phyloP scores from a whole-genome alignment of 35 echinoderm and acorn worm species.

The Anneissia japonica region DNA sequence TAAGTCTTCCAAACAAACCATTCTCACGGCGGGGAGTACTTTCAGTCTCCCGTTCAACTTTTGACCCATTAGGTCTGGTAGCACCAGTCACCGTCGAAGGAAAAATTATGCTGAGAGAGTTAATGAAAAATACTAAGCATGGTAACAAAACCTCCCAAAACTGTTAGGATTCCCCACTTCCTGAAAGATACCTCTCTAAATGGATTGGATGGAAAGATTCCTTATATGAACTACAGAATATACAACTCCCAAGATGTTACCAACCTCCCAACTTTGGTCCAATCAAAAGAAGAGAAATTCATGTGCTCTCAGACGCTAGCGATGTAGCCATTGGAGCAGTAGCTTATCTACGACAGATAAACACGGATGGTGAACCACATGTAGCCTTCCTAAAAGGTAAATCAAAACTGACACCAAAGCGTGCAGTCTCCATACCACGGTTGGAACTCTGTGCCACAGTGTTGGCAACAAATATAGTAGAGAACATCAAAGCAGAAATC shows the following conservation, averaged over 20 bases:
- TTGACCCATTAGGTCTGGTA: not conserved
- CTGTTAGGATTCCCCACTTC: conserved; percentile 3
- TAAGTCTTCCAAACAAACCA: not conserved
- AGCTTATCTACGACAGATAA: conserved; percentile 1
- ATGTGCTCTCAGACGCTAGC: conserved; percentile 4
- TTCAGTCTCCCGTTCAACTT: not conserved
- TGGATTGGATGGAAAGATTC: conserved; percentile 1
- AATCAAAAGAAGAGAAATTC: not conserved
- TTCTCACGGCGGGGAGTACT: conserved; percentile 31
- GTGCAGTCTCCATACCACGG: not conserved
- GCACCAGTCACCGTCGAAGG: conserved; percentile 4
- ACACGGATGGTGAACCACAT: not conserved
- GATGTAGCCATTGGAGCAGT: conserved; percentile 5
- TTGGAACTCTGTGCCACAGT: not conserved
- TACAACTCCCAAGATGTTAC: conserved; percentile 2
- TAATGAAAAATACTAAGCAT: not conserved
- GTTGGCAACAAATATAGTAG: not conserved
- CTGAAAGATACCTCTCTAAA: not conserved
- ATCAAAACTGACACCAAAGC: not conserved
- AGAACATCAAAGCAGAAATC: not conserved
- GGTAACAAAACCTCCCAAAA: not conserved
- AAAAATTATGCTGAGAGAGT: not conserved
- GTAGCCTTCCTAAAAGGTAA: conserved; percentile 13
- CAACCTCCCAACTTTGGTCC: not conserved
- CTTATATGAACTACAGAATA: not conserved